These are phyloP conservation scores for Morinoia aosen DNA, from an alignment of 2,888 invertebrate genomes.

Conservation along the genomic window DNA sequence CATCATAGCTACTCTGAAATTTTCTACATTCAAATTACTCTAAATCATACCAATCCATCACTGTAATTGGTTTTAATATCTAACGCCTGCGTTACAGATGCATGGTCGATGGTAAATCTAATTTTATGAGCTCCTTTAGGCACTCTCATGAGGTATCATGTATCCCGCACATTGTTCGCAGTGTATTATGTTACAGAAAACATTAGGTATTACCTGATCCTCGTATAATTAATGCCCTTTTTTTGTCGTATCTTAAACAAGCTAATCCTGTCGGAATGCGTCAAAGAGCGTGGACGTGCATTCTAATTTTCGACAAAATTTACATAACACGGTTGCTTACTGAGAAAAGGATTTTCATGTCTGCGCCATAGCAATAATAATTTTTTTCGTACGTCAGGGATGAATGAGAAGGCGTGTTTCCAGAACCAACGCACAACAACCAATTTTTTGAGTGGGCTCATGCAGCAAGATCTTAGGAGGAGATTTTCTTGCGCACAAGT, in stretches of 20 bases:
- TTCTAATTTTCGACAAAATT: neutral
- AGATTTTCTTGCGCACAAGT: neutral
- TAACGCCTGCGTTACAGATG: neutral
- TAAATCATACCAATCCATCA: neutral
- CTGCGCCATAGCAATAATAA: neutral
- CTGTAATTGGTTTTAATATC: neutral
- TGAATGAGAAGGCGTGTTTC: neutral
- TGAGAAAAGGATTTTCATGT: neutral
- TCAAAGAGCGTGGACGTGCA: neutral
- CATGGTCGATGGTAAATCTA: neutral
- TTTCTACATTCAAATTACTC: neutral
- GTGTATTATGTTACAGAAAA: neutral
- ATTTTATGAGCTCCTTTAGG: neutral
- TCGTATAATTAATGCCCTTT: neutral
- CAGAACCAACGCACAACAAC: neutral
- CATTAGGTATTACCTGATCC: neutral
- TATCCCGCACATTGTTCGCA: neutral
- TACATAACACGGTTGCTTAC: neutral
- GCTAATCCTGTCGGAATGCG: neutral
- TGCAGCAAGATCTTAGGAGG: neutral
- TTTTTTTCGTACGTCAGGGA: neutral
- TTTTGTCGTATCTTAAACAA: neutral
- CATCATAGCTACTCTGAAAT: neutral
- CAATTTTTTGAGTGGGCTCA: too few species aligned
- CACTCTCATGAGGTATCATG: neutral